phyloP scores from a whole-genome alignment of 2,113 vertebrate species.

The Eleginops maclovinus region DNA sequence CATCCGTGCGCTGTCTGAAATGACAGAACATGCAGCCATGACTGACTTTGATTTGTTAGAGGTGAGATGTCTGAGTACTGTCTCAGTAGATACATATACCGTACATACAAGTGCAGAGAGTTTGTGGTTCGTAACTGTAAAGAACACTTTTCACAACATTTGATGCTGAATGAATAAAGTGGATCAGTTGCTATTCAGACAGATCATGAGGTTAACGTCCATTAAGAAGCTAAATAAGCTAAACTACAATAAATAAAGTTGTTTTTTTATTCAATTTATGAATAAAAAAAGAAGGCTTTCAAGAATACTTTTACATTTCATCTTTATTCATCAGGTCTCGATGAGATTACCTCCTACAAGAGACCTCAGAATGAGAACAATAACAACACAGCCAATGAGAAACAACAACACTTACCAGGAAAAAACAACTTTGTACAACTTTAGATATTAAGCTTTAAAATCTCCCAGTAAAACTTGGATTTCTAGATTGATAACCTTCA shows the following conservation, averaged over 20 bases:
- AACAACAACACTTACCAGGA: no score
- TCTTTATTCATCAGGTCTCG: no score
- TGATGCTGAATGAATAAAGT: neutral
- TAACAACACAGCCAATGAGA: no score
- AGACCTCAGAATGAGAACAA: no score
- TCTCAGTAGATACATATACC: neutral
- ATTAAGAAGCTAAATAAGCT: neutral
- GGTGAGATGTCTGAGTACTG: constrained; percentile 19
- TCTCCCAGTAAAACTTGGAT: no score
- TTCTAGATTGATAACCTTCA: neutral
- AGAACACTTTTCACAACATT: neutral
- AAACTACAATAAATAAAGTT: neutral
- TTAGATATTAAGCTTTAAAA: no score
- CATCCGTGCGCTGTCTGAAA: constrained; percentile 60
- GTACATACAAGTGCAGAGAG: neutral
- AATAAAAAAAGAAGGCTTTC: neutral
- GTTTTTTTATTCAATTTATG: neutral
- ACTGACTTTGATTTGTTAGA: constrained; percentile 60
- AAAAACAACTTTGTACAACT: no score
- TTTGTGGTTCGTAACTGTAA: neutral
- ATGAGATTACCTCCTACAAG: no score
- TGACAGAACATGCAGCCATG: constrained; percentile 57
- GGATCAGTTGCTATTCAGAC: neutral
- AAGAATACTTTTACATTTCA: no score
- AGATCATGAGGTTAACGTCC: neutral